Percentiles rank a stretch among this genome's conserved stretches.
phyloP scores from a whole-genome alignment of 1,140 invertebrate genomes.

The Lysiphlebus fabarum region DNA sequence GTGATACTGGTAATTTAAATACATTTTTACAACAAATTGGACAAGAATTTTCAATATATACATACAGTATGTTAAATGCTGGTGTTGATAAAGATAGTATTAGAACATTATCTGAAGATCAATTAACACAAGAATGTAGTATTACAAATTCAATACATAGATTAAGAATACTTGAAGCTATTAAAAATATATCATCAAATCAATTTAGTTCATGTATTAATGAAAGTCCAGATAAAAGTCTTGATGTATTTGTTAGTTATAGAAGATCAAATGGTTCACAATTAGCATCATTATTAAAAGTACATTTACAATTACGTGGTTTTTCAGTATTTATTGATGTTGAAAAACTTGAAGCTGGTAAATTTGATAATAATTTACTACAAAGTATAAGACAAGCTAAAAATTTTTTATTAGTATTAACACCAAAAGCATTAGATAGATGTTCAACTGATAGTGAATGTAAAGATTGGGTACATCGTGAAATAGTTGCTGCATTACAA shows the following conservation, averaged over 20 bases:
- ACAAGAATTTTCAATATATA: constrained; percentile 92
- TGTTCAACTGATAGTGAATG: constrained; percentile 89
- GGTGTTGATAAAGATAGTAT: constrained; percentile 88
- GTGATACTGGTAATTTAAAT: constrained; percentile 88
- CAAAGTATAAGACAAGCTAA: constrained; percentile 95
- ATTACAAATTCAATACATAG: constrained; percentile 94
- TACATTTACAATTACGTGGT: constrained; percentile 91
- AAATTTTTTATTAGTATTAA: constrained; percentile 94
- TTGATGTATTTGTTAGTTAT: constrained; percentile 99
- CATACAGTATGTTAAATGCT: constrained; percentile 92
- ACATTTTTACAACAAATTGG: constrained; percentile 84
- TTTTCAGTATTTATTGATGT: constrained; percentile 96
- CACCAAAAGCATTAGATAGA: constrained; percentile 89
- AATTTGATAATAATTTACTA: constrained; percentile 96
- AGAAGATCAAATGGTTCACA: constrained; percentile 96
- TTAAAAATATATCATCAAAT: constrained; percentile 69
- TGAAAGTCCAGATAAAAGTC: constrained; percentile 72
- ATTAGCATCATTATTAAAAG: constrained; percentile 86
- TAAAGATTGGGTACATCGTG: constrained; percentile 99
- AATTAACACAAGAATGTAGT: constrained; percentile 83
- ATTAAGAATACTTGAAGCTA: constrained; percentile 81
- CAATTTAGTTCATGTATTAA: constrained; percentile 62
- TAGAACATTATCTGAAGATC: constrained; percentile 82
- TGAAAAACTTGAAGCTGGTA: constrained; percentile 91
- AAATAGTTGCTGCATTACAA: constrained; percentile 93